phyloP scores from a whole-genome alignment of 1,140 invertebrate species.

The Plodia interpunctella region DNA sequence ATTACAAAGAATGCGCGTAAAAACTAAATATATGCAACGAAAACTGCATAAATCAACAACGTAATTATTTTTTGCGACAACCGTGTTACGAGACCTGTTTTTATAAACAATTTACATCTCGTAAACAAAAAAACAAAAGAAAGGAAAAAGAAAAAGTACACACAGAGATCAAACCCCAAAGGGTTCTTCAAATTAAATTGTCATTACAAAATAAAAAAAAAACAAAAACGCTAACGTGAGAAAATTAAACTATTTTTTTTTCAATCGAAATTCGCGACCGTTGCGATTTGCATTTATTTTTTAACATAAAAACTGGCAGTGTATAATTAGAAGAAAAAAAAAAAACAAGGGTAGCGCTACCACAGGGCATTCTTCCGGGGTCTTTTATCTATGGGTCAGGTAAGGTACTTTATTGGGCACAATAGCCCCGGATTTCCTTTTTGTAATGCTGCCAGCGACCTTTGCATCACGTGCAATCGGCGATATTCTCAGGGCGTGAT shows the following conservation, averaged over 20 bases:
- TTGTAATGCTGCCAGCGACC: slow-evolving; percentile 65
- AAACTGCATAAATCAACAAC: slow-evolving; percentile 67
- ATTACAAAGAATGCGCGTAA: slow-evolving; percentile 10
- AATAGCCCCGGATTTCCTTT: slow-evolving; percentile 73
- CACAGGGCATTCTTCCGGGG: slow-evolving; percentile 24
- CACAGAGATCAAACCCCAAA: slow-evolving; percentile 71
- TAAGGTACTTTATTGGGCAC: slow-evolving; percentile 62
- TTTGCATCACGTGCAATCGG: slow-evolving; percentile 70
- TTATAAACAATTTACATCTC: slow-evolving; percentile 54
- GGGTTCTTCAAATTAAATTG: slow-evolving; percentile 75
- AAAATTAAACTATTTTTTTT: slow-evolving; percentile 64
- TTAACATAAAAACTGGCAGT: slow-evolving; percentile 36
- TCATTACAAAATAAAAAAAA: slow-evolving; percentile 72
- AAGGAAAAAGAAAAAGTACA: slow-evolving; percentile 40
- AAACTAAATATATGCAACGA: slow-evolving; percentile 38
- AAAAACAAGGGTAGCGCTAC: slow-evolving; percentile 38
- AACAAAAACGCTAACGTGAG: slow-evolving; percentile 70
- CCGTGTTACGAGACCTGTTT: slow-evolving; percentile 73
- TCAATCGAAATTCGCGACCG: slow-evolving; percentile 50
- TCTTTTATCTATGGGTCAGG: slow-evolving; percentile 67
- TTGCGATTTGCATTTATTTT: slow-evolving; percentile 60
- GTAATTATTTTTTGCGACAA: slow-evolving; percentile 74
- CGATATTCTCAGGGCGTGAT: slow-evolving; percentile 71
- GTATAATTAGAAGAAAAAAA: slow-evolving; percentile 73
- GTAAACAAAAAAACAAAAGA: slow-evolving; percentile 1